phyloP scores from a whole-genome alignment of 92 coral and sea anemone species.

The Epizoanthus ramosus region DNA sequence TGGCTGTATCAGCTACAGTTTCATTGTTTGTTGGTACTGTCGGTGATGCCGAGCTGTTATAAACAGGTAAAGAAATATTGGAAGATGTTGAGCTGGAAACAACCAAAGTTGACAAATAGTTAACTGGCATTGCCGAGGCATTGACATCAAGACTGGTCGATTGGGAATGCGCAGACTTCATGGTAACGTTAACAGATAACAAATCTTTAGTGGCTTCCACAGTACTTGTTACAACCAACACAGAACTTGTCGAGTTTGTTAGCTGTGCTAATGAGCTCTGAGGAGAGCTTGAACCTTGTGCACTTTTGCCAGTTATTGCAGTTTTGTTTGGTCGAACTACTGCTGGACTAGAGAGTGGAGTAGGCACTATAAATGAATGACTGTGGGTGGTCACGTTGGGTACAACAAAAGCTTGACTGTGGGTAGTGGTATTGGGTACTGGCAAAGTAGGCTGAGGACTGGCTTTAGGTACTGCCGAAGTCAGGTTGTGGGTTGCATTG shows the following conservation, averaged over 20 bases:
- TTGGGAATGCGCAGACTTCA: not conserved
- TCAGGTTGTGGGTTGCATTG: not conserved
- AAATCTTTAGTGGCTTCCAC: not conserved
- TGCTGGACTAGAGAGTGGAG: not conserved
- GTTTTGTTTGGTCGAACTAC: not conserved
- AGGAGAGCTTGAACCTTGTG: not conserved
- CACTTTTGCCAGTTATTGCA: not conserved
- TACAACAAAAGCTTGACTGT: not conserved
- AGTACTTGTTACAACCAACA: not conserved
- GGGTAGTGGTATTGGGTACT: not conserved
- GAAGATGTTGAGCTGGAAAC: too few relatives aligned
- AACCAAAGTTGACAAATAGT: too few relatives aligned
- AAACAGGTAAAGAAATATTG: too few relatives aligned
- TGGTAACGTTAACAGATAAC: not conserved
- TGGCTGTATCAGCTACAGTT: not conserved
- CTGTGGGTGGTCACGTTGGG: not conserved
- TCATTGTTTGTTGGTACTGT: not conserved
- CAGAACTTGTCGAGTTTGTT: not conserved
- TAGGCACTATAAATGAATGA: too few relatives aligned
- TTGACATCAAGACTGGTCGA: too few relatives aligned
- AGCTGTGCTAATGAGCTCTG: not conserved
- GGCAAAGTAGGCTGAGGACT: not conserved
- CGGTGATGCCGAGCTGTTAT: not conserved
- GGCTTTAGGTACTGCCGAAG: not conserved
- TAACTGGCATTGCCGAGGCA: too few relatives aligned